These are phyloP conservation scores for Dendroctonus valens DNA, from an alignment of 1,140 invertebrate genomes.

Conservation along the genomic window DNA sequence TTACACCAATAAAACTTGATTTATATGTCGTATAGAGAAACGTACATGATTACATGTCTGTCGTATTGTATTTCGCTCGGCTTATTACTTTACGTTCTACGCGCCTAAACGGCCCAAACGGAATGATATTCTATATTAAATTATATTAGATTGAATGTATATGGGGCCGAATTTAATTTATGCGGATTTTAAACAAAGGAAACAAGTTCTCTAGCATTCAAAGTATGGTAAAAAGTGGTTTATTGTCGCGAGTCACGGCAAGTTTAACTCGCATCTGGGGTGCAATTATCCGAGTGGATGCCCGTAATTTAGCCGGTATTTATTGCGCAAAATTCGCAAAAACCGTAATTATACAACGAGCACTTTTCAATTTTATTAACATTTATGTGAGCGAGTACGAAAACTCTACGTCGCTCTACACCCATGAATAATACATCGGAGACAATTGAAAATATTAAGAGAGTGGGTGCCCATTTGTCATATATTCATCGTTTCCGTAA, in stretches of 20 bases:
- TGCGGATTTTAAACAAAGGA: too few species aligned
- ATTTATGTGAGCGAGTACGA: too few species aligned
- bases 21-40: slow-evolving; percentile 2
- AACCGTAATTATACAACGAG: neutral
- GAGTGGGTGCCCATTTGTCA: slow-evolving; percentile 40
- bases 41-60: slow-evolving; percentile 3
- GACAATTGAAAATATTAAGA: too few species aligned
- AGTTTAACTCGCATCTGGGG: slow-evolving; percentile 6
- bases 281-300: slow-evolving; percentile 12
- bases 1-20: slow-evolving; percentile 4
- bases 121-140: too few species aligned
- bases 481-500: slow-evolving; percentile 40
- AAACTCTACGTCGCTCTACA: too few species aligned
- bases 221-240: neutral
- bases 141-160: too few species aligned
- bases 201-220: too few species aligned
- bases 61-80: slow-evolving; percentile 1
- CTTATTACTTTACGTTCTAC: neutral
- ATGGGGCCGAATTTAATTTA: too few species aligned
- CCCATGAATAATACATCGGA: too few species aligned
- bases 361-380: too few species aligned
- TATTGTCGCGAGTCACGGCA: slow-evolving; percentile 23
- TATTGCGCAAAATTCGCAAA: neutral
- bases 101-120: too few species aligned
- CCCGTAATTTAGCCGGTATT: neutral